phyloP scores from a whole-genome alignment of 2,797 vertebrate species.

The Dendrocincla fuliginosa region DNA sequence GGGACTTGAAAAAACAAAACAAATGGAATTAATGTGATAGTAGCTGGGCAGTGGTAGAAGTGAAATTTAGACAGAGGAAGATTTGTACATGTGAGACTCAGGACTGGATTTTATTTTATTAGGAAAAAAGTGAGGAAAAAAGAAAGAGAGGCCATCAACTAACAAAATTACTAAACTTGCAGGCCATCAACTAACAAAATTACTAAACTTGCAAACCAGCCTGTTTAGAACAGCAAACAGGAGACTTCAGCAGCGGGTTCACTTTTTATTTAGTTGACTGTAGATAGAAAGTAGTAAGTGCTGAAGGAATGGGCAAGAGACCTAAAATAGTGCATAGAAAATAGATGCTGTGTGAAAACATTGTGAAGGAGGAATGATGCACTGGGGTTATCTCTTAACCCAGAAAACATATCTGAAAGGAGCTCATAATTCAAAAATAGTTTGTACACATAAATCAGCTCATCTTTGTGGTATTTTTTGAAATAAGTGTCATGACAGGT shows the following conservation, averaged over 20 bases:
- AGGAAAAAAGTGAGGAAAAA: neutral
- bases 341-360: neutral
- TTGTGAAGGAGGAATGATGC: neutral
- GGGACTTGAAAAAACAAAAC: neutral
- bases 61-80: neutral
- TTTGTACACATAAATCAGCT: neutral
- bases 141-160: neutral
- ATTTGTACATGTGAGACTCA: neutral
- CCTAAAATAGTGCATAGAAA: neutral
- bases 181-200: neutral
- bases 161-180: neutral
- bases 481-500: neutral
- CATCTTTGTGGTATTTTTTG: neutral
- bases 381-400: neutral
- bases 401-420: neutral
- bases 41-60: neutral
- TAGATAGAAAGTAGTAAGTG: neutral
- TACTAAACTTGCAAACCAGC: neutral
- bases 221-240: neutral
- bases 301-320: neutral
- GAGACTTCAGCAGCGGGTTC: neutral
- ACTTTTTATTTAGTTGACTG: neutral
- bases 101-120: neutral
- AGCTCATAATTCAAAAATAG: neutral
- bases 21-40: neutral